phyloP scores from a whole-genome alignment of 2,113 vertebrate genomes.

The Odontesthes bonariensis region DNA sequence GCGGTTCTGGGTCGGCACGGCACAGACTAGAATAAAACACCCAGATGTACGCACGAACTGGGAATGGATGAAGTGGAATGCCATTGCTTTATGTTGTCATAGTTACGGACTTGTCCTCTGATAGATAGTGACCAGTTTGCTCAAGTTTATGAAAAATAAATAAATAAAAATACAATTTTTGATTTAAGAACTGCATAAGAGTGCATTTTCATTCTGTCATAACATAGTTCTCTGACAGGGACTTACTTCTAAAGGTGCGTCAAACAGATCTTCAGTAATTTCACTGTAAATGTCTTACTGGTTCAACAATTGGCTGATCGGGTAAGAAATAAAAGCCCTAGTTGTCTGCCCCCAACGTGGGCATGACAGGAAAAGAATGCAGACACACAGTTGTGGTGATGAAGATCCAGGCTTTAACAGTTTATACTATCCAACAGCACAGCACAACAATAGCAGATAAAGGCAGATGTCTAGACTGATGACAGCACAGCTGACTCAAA shows the following conservation, averaged over 20 bases:
- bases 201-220: slow-evolving; percentile 29
- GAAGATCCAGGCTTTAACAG: slow-evolving; percentile 42
- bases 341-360: slow-evolving; percentile 16
- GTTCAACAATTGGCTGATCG: slow-evolving; percentile 29
- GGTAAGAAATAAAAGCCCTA: slow-evolving; percentile 35
- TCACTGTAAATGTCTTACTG: neutral
- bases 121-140: no score
- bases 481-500: slow-evolving; percentile 35
- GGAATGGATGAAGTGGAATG: no score
- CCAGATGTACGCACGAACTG: no score
- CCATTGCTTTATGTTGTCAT: no score
- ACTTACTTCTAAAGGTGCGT: neutral
- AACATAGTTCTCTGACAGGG: neutral
- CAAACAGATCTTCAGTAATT: no score
- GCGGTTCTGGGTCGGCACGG: no score
- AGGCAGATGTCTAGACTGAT: slow-evolving; percentile 62
- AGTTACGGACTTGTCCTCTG: no score
- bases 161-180: no score
- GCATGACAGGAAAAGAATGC: slow-evolving; percentile 38
- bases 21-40: no score
- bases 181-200: no score
- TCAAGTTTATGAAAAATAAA: no score
- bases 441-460: slow-evolving; percentile 30
- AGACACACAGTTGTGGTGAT: slow-evolving; percentile 31
- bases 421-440: slow-evolving; percentile 25